These are phyloP conservation scores for Bufotes viridis DNA, from an alignment of 2,797 vertebrate genomes.

Conservation along the genomic window DNA sequence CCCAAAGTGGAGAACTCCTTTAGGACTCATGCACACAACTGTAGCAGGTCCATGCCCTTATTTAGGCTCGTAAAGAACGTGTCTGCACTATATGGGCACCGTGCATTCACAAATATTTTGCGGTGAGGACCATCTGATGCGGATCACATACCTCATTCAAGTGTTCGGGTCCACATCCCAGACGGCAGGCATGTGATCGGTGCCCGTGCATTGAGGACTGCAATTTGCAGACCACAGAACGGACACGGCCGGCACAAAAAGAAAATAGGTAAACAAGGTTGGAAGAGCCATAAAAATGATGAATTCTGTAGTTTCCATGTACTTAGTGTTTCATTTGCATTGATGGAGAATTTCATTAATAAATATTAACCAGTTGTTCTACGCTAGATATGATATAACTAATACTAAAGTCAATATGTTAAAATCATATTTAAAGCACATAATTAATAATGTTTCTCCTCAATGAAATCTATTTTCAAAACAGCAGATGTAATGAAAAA, in stretches of 20 bases:
- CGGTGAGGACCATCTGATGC: too few relatives aligned
- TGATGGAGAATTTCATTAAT: neutral
- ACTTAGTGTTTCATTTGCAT: neutral
- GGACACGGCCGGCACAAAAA: neutral
- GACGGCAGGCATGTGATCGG: too few relatives aligned
- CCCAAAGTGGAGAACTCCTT: too few relatives aligned
- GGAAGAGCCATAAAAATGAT: neutral
- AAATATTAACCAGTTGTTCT: neutral
- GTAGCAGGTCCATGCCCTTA: too few relatives aligned
- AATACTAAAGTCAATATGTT: neutral
- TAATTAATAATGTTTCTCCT: neutral
- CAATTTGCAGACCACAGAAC: too few relatives aligned
- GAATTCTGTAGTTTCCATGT: neutral
- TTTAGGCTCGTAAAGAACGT: too few relatives aligned
- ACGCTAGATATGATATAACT: neutral
- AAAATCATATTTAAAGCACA: neutral
- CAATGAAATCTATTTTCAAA: neutral
- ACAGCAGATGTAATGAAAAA: neutral
- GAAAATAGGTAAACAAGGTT: neutral
- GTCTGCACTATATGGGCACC: too few relatives aligned
- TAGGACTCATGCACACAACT: too few relatives aligned
- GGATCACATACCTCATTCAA: too few relatives aligned
- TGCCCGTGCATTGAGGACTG: too few relatives aligned
- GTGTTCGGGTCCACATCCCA: too few relatives aligned
- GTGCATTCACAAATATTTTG: too few relatives aligned